Base-by-base conservation (phyloP, 2,888 invertebrate genomes). In the Baccha elongata region DNA sequence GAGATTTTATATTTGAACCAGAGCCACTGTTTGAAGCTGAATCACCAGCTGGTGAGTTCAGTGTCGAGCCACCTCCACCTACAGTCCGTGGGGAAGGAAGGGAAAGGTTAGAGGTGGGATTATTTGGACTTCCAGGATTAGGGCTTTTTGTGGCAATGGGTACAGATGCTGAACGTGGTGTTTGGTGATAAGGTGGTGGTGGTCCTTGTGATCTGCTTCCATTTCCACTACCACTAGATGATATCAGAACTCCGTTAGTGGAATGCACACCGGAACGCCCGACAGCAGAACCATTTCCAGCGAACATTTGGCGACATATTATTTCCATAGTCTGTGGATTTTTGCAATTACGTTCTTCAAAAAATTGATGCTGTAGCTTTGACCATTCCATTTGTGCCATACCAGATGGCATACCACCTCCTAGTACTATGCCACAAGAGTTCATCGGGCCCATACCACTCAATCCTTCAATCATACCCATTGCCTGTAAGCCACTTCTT, bases 371-470 rank as follows among this genome's bases (percentile, higher is more conserved):
- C 88, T 97, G 97, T 86, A 97, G 91, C 90, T 97, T 97, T 87
- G 96, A 95, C 98, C 98, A 98, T 89, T 98, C 97, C 90, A 96
- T 93, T 90, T 95, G 95, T 4, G 94, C 94, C 85, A 93, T 91
- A 37, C 88, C 88, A 0, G 86, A 86, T 75, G 85, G 83, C 73
- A 86, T 85, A 11, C 67, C 86, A 44, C 50, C 78, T 2, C 69
- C 84, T 65, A 91, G 91, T 75, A 86, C 79, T 64, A 86, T 76
- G 88, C 90, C 21, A 46, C 78, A 83, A 19, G 81, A 75, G 40
- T 85, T 86, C 69, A 86, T 85, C 35, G 84, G 60, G 4, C 85
- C 86, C 84, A 87, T 86, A 80, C 85, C 46, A n/a, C 81, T 81
- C 58, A 84, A 74, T 40, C 52, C 60, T 21, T 78, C 72, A 1